Conservation (phyloP, 1,140 invertebrate genomes). For the Psilanteris sp. region DNA sequence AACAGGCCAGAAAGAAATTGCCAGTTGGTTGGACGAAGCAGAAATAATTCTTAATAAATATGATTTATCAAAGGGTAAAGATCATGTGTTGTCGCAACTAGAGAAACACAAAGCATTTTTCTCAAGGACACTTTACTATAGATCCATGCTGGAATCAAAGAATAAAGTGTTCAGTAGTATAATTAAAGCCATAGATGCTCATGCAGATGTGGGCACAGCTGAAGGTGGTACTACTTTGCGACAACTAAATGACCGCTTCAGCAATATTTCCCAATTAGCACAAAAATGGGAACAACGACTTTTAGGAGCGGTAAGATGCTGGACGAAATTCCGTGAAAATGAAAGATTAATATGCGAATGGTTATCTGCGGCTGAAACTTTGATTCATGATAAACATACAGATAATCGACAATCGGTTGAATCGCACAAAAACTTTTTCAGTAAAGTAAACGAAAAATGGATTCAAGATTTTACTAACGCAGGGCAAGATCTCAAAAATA, state of each 20-base stretch:
- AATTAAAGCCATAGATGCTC: slow-evolving; percentile 85
- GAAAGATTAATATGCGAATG: slow-evolving; percentile 90
- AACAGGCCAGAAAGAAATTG: slow-evolving; percentile 90
- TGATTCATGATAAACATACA: slow-evolving; percentile 89
- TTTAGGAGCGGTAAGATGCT: slow-evolving; percentile 88
- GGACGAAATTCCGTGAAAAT: slow-evolving; percentile 91
- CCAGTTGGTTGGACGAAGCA: slow-evolving; percentile 91
- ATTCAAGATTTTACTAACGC: slow-evolving; percentile 89
- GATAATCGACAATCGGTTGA: slow-evolving; percentile 90
- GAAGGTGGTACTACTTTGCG: slow-evolving; percentile 86
- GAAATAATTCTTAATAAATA: slow-evolving; percentile 85
- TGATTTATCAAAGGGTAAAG: slow-evolving; percentile 85
- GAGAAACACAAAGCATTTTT: slow-evolving; percentile 94
- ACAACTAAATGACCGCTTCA: slow-evolving; percentile 90
- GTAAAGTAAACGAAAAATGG: slow-evolving; percentile 89
- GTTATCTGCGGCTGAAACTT: slow-evolving; percentile 89
- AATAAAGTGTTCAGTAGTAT: slow-evolving; percentile 96
- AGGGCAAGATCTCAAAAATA: slow-evolving; percentile 88
- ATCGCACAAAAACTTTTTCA: slow-evolving; percentile 91
- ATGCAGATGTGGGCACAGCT: slow-evolving; percentile 85
- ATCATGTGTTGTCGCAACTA: slow-evolving; percentile 86
- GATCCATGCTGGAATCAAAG: slow-evolving; percentile 95
- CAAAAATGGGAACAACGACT: slow-evolving; percentile 89
- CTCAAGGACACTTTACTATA: slow-evolving; percentile 92
- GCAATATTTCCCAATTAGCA: slow-evolving; percentile 85